A percentile compares a stretch with the other conserved stretches of the same genome.
These are phyloP conservation scores for Ceraclea dissimilis DNA, from an alignment of 2,888 invertebrate species.

Conservation along the genomic window DNA sequence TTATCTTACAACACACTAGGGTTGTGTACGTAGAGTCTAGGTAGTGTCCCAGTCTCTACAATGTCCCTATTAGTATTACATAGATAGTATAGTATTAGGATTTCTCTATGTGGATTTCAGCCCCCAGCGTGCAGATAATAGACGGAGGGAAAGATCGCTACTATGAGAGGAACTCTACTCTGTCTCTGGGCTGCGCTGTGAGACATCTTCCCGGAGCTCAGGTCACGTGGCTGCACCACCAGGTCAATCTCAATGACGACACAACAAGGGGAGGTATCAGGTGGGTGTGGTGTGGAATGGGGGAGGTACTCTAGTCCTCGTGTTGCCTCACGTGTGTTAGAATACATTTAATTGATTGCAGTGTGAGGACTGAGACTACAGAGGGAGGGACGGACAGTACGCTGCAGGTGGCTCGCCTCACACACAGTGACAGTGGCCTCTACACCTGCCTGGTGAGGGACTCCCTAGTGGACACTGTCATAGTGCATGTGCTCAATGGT, in stretches of 20 bases:
- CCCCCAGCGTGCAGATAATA: slow-evolving; percentile 45
- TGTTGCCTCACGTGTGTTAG: too few relatives aligned
- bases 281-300: slow-evolving; percentile 28
- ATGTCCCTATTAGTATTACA: too few relatives aligned
- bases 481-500: slow-evolving; percentile 25
- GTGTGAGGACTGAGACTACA: slow-evolving; percentile 21
- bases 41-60: too few relatives aligned
- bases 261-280: slow-evolving; percentile 46
- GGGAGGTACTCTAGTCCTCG: not conserved
- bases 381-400: slow-evolving; percentile 23
- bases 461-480: slow-evolving; percentile 17
- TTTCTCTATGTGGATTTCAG: slow-evolving; percentile 31
- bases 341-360: too few relatives aligned
- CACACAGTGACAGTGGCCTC: slow-evolving; percentile 22
- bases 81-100: too few relatives aligned
- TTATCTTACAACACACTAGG: too few relatives aligned
- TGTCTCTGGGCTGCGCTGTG: slow-evolving; percentile 46
- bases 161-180: slow-evolving; percentile 48
- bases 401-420: slow-evolving; percentile 23
- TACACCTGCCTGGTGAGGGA: slow-evolving; percentile 21
- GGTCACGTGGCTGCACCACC: slow-evolving; percentile 47
- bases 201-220: slow-evolving; percentile 39
- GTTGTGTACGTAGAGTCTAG: too few relatives aligned
- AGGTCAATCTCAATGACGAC: slow-evolving; percentile 44
- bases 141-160: slow-evolving; percentile 39